Percentiles rank a stretch among this genome's conserved stretches.
Evolutionary conservation across 1,140 invertebrate species (phyloP).

Genomic region (Ceratosolen solmsi): DNA sequence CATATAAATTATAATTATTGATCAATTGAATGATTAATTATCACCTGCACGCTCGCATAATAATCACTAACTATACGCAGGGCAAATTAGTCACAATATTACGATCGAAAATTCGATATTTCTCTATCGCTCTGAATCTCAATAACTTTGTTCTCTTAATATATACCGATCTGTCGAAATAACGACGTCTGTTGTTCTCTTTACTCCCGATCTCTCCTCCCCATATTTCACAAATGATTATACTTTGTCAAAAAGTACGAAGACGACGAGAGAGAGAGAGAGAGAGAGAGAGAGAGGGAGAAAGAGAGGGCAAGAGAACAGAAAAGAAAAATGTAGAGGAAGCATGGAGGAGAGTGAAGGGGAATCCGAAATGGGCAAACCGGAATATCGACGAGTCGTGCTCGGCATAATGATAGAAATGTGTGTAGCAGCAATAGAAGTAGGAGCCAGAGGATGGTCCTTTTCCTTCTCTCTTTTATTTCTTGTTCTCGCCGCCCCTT

Average conservation of each 20-base stretch:
- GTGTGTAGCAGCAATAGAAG: constrained; percentile 40
- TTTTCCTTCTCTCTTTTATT: neutral
- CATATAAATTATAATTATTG: constrained; percentile 4
- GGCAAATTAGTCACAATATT: constrained; percentile 24
- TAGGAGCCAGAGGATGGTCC: neutral
- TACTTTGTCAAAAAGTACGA: constrained; percentile 20
- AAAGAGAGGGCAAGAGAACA: too few species aligned
- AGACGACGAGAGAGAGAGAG: neutral
- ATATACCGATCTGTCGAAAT: constrained; percentile 26
- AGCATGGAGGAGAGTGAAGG: constrained; percentile 16
- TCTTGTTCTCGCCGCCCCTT: neutral
- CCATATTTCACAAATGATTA: constrained; percentile 28
- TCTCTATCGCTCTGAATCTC: neutral
- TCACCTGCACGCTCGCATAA: too few species aligned
- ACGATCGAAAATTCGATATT: constrained; percentile 32
- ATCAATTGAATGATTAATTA: neutral
- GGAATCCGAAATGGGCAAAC: constrained; percentile 57
- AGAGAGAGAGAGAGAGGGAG: constrained; percentile 23
- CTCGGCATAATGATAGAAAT: constrained; percentile 58
- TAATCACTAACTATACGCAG: neutral
- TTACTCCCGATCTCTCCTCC: neutral
- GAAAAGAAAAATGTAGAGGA: constrained; percentile 25
- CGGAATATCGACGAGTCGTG: constrained; percentile 59
- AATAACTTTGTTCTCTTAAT: neutral
- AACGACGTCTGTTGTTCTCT: constrained; percentile 43